These are phyloP conservation scores for Hucho hucho DNA, from an alignment of 2,113 vertebrate genomes.

Conservation along the genomic window DNA sequence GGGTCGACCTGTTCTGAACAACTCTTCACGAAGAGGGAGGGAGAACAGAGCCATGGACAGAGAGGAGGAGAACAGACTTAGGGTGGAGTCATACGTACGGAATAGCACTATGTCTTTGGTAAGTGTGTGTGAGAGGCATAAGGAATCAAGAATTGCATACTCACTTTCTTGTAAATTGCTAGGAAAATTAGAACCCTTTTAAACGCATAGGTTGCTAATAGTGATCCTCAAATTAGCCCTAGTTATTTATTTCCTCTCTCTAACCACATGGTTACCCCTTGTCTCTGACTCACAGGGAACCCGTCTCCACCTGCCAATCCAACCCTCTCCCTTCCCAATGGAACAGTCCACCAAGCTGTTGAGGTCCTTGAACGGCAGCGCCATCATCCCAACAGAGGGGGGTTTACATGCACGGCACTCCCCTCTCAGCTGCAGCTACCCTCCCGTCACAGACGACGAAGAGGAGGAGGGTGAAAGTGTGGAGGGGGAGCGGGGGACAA, in stretches of 20 bases:
- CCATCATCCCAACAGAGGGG: conserved; percentile 41
- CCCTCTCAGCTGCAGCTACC: conserved; percentile 55
- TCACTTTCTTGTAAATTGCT: neutral
- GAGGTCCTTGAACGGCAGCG: conserved; percentile 59
- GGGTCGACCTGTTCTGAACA: conserved; percentile 61
- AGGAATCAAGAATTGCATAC: neutral
- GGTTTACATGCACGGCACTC: conserved; percentile 31
- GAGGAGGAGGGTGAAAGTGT: conserved; percentile 68
- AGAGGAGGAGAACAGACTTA: conserved; percentile 52
- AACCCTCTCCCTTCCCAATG: conserved; percentile 38
- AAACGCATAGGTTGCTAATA: neutral
- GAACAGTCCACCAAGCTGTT: conserved; percentile 49
- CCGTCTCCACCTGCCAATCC: conserved; percentile 61
- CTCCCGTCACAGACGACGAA: conserved; percentile 62
- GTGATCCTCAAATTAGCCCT: neutral
- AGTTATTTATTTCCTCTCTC: neutral
- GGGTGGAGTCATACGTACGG: conserved; percentile 65
- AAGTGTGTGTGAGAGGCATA: conserved; percentile 14
- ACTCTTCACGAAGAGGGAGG: conserved; percentile 55
- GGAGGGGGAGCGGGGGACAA: neutral
- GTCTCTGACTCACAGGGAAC: conserved; percentile 48
- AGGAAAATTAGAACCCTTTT: neutral
- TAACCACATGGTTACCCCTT: neutral
- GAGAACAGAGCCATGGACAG: conserved; percentile 42
- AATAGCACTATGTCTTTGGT: conserved; percentile 62